Conservation (phyloP, 2,797 vertebrate genomes). For the Pelobates cultripes region DNA sequence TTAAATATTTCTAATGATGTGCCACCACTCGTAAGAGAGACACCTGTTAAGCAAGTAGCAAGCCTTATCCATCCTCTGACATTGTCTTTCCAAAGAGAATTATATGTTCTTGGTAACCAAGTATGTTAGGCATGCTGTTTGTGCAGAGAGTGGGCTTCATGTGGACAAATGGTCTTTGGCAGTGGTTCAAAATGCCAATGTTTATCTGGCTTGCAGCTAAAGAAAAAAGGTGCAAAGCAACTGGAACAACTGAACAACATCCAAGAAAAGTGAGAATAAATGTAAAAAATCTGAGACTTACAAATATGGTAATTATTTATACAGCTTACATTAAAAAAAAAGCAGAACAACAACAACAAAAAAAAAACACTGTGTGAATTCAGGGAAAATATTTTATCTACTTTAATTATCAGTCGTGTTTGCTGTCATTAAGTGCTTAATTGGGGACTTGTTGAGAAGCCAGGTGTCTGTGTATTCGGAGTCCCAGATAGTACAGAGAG, state of each 20-base stretch:
- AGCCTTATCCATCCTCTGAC: constrained; percentile 1
- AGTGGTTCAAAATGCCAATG: constrained; percentile 18
- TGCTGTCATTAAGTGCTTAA: not conserved
- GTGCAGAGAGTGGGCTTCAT: not conserved
- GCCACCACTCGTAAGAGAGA: constrained; percentile 1
- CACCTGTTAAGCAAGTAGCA: constrained; percentile 31
- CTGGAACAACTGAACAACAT: not conserved
- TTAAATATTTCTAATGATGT: constrained; percentile 15
- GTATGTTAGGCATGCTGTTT: constrained; percentile 15
- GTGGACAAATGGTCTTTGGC: constrained; percentile 24
- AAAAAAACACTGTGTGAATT: not conserved
- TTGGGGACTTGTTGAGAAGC: not conserved
- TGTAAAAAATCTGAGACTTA: not conserved
- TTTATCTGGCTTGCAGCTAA: constrained; percentile 3
- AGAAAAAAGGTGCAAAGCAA: not conserved
- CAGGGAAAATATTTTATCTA: not conserved
- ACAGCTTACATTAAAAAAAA: too few relatives aligned
- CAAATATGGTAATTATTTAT: not conserved
- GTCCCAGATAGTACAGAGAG: not conserved
- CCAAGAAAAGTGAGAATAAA: not conserved
- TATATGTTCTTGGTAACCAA: constrained; percentile 18
- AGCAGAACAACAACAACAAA: too few relatives aligned
- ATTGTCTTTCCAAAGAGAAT: constrained; percentile 24
- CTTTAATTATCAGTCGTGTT: not conserved
- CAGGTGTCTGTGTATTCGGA: constrained; percentile 2